These are phyloP conservation scores for Stratiolaelaps scimitus DNA, from an alignment of 1,140 invertebrate species.

Conservation along the genomic window DNA sequence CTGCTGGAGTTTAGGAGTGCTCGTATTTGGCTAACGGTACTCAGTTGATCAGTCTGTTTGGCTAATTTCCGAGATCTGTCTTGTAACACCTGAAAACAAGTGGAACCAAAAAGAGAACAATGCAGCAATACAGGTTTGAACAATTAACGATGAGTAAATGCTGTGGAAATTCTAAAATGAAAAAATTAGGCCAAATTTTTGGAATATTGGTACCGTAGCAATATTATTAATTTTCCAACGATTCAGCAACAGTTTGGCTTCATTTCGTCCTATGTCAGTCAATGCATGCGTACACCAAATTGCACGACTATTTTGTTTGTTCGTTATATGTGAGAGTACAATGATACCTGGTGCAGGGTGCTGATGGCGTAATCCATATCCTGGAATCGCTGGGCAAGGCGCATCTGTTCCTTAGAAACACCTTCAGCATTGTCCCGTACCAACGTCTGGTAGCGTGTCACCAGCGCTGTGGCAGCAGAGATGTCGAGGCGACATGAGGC, in stretches of 20 bases:
- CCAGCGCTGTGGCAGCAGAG: not conserved
- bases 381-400: not conserved
- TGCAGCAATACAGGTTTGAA: too few relatives aligned
- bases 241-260: too few relatives aligned
- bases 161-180: not conserved
- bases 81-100: not conserved
- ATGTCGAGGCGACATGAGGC: not conserved
- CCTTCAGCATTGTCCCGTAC: not conserved
- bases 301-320: too few relatives aligned
- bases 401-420: not conserved
- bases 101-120: too few relatives aligned
- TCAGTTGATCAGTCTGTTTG: constrained; percentile 16
- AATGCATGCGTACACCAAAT: too few relatives aligned
- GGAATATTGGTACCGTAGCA: not conserved
- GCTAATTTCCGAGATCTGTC: not conserved
- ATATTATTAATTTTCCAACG: not conserved
- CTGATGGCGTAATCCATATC: constrained; percentile 24
- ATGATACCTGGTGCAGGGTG: constrained; percentile 4
- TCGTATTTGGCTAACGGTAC: constrained; percentile 8
- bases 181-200: not conserved
- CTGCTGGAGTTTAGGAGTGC: constrained; percentile 20
- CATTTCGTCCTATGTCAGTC: too few relatives aligned
- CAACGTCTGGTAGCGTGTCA: not conserved
- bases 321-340: not conserved
- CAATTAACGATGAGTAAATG: too few relatives aligned